A percentile compares a stretch with the other conserved stretches of the same genome.
Conservation (phyloP, 2,888 invertebrate genomes). For the Clivina fossor region DNA sequence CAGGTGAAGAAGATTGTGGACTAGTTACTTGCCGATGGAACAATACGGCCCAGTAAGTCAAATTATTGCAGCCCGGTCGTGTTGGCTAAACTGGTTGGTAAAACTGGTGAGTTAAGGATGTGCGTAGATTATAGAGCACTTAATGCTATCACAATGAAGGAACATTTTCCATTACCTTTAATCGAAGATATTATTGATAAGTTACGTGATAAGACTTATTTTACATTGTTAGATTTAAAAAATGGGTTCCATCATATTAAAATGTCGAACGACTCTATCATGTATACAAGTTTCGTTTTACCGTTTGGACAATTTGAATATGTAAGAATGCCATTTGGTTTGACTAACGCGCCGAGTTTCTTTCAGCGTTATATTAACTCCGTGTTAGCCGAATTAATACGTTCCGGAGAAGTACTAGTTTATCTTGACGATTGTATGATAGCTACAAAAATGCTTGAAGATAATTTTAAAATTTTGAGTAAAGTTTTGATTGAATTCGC, state of each 20-base stretch:
- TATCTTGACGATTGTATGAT: slow-evolving; percentile 31
- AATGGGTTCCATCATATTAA: slow-evolving; percentile 39
- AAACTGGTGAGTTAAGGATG: too few relatives aligned
- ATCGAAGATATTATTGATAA: slow-evolving; percentile 39
- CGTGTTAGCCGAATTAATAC: slow-evolving; percentile 6
- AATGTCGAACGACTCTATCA: slow-evolving; percentile 36
- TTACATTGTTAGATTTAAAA: slow-evolving; percentile 39
- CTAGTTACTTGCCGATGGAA: slow-evolving; percentile 22
- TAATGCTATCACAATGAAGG: slow-evolving; percentile 34
- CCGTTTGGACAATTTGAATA: slow-evolving; percentile 40
- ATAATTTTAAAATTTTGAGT: too few relatives aligned
- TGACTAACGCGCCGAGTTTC: slow-evolving; percentile 39
- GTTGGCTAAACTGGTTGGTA: slow-evolving; percentile 34
- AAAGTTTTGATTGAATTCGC: too few relatives aligned
- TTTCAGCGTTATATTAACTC: slow-evolving; percentile 33
- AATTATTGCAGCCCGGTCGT: slow-evolving; percentile 35
- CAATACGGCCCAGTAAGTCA: slow-evolving; percentile 36
- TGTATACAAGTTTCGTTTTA: slow-evolving; percentile 39
- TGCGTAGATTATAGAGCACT: slow-evolving; percentile 36
- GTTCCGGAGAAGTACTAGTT: slow-evolving; percentile 4
- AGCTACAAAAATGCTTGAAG: too few relatives aligned
- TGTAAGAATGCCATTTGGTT: slow-evolving; percentile 39
- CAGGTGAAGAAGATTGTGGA: slow-evolving; percentile 29
- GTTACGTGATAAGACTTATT: slow-evolving; percentile 36
- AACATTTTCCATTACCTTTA: slow-evolving; percentile 37